phyloP scores from a whole-genome alignment of 2,797 vertebrate genomes.

The Chanos chanos region DNA sequence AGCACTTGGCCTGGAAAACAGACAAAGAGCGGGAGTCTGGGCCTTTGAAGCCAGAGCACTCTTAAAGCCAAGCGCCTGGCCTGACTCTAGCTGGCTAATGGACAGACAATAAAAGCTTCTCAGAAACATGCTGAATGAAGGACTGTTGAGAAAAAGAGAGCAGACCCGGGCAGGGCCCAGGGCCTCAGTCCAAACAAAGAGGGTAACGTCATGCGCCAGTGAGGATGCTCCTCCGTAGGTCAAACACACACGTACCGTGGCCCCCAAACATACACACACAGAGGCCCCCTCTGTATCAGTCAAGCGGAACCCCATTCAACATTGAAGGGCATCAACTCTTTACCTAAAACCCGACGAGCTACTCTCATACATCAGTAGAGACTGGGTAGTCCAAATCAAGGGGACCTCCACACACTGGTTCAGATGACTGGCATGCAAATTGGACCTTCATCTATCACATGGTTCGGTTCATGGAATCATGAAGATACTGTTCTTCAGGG shows the following conservation, averaged over 20 bases:
- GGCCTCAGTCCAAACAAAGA: constrained; percentile 42
- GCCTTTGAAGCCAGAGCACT: constrained; percentile 21
- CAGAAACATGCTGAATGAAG: constrained; percentile 16
- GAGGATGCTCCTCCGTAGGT: constrained; percentile 27
- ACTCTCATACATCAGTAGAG: constrained; percentile 25
- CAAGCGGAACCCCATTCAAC: constrained; percentile 25
- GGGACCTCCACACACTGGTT: constrained; percentile 13
- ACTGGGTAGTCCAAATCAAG: constrained; percentile 23
- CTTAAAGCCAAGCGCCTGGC: constrained; percentile 11
- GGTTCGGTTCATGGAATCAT: background rate
- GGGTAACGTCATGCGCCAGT: constrained; percentile 40
- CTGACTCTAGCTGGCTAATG: constrained; percentile 24
- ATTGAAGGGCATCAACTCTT: constrained; percentile 12
- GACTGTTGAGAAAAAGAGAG: constrained; percentile 18
- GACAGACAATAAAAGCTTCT: constrained; percentile 33
- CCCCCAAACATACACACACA: constrained; percentile 26
- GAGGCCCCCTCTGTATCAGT: constrained; percentile 22
- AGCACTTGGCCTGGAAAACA: constrained; percentile 19
- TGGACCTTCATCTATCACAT: too few species aligned
- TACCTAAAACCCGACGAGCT: constrained; percentile 27
- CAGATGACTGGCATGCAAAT: constrained; percentile 14
- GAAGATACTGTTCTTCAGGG: background rate
- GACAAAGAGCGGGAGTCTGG: constrained; percentile 21
- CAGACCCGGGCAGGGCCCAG: constrained; percentile 45
- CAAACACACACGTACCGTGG: constrained; percentile 39